phyloP scores from a whole-genome alignment of 2,888 invertebrate genomes.

The Polia nebulosa region DNA sequence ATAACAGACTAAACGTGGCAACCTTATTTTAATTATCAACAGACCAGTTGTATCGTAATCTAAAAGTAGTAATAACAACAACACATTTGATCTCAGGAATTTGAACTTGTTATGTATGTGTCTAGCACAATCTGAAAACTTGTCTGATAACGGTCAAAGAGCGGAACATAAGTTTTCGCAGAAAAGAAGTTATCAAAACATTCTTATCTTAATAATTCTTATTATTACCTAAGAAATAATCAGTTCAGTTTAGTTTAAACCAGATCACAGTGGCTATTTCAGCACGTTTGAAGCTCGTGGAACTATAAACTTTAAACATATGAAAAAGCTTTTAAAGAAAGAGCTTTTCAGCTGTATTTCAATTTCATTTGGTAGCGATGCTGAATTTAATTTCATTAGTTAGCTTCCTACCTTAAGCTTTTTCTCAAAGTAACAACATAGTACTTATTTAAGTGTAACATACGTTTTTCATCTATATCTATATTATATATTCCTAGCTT shows the following conservation, averaged over 20 bases:
- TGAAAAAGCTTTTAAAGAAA: conserved; percentile 27
- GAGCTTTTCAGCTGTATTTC: conserved; percentile 63
- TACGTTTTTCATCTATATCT: no score
- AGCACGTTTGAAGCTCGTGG: conserved; percentile 6
- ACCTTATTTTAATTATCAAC: conserved; percentile 52
- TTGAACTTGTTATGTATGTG: conserved; percentile 45
- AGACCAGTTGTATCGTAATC: conserved; percentile 41
- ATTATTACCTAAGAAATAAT: neutral
- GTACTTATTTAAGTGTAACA: no score
- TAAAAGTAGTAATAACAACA: conserved; percentile 42
- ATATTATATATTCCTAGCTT: neutral
- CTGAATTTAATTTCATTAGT: conserved; percentile 76
- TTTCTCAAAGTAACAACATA: conserved; percentile 72
- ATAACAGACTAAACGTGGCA: conserved; percentile 18
- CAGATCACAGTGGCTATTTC: conserved; percentile 17
- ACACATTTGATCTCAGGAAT: conserved; percentile 40
- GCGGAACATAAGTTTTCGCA: conserved; percentile 2
- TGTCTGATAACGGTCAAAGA: conserved; percentile 17
- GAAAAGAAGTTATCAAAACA: conserved; percentile 13
- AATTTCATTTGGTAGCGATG: conserved; percentile 66
- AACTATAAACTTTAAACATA: conserved; percentile 3
- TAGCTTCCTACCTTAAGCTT: conserved; percentile 64
- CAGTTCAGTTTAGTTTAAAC: conserved; percentile 15
- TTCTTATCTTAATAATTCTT: conserved; percentile 32
- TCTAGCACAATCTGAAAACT: conserved; percentile 19